phyloP scores from a whole-genome alignment of 2,113 vertebrate genomes.

The Siniperca chuatsi region DNA sequence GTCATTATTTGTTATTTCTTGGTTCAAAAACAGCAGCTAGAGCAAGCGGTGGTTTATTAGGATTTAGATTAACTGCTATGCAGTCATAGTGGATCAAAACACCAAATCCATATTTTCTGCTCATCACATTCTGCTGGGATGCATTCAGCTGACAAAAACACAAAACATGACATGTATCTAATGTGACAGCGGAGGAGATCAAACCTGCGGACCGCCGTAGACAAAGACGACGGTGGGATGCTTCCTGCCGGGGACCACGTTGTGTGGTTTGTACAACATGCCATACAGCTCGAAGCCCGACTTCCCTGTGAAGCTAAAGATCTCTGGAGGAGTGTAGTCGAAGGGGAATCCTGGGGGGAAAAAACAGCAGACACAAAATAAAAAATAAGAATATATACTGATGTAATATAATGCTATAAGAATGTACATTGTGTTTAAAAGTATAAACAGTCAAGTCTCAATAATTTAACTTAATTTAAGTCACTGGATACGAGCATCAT shows the following conservation, averaged over 20 bases:
- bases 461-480: neutral
- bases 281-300: constrained; percentile 91
- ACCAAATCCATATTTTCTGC: neutral
- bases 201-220: constrained; percentile 95
- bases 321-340: constrained; percentile 90
- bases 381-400: neutral
- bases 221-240: constrained; percentile 95
- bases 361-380: neutral
- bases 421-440: neutral
- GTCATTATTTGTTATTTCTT: too few relatives aligned
- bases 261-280: constrained; percentile 94
- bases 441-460: neutral
- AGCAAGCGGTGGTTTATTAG: too few relatives aligned
- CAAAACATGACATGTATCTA: neutral
- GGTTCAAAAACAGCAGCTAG: too few relatives aligned
- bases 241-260: constrained; percentile 90
- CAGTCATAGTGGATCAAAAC: neutral
- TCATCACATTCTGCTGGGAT: neutral
- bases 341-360: constrained; percentile 85
- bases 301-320: constrained; percentile 92
- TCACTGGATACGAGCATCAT: neutral
- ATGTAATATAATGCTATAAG: neutral
- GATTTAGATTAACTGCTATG: neutral
- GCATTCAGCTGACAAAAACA: neutral
- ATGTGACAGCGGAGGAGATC: neutral